Evolutionary conservation across 2,797 vertebrate species (phyloP).

Genomic region (Acanthiza pusilla): DNA sequence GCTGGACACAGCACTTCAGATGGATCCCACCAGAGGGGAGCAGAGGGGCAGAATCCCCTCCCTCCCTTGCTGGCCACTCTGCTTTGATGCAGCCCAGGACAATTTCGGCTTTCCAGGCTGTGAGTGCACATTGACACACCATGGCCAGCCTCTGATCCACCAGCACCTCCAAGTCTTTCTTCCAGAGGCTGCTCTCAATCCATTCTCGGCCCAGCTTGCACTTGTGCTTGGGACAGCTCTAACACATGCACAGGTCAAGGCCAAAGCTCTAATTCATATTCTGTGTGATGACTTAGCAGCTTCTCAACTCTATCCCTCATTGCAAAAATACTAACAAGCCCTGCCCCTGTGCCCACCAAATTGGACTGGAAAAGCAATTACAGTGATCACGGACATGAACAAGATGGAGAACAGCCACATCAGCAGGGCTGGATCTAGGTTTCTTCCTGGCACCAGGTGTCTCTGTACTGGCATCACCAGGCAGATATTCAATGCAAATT

Average conservation of each 20-base stretch:
- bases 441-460: background rate
- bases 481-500: fast-evolving
- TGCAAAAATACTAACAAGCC: background rate
- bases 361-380: background rate
- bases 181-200: background rate
- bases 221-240: background rate
- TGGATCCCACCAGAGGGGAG: background rate
- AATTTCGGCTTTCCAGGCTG: background rate
- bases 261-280: background rate
- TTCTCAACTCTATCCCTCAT: background rate
- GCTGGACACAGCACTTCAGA: background rate
- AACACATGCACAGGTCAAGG: background rate
- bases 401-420: background rate
- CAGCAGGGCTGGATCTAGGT: background rate
- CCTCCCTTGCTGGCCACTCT: fast-evolving
- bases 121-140: background rate
- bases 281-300: background rate
- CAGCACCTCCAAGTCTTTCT: background rate
- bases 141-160: background rate
- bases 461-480: background rate
- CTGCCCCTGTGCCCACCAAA: background rate
- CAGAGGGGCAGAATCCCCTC: background rate
- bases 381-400: background rate
- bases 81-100: background rate
- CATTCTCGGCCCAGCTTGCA: too few relatives aligned